Conservation (phyloP, 2,797 vertebrate species). For the Antrozous pallidus region DNA sequence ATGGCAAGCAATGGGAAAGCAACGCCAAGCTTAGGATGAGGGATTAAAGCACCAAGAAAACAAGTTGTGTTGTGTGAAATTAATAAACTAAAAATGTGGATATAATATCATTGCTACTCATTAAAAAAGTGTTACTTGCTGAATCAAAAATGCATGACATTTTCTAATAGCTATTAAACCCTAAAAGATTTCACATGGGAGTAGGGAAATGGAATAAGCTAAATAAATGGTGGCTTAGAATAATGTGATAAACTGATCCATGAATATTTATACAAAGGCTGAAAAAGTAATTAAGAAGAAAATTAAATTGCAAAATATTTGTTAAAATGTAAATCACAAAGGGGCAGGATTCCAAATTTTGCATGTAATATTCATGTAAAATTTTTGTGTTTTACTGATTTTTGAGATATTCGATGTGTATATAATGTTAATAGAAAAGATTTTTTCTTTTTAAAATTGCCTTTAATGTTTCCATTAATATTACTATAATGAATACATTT, state of each 20-base stretch:
- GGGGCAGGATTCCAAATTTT: not conserved
- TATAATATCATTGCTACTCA: not conserved
- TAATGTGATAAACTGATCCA: not conserved
- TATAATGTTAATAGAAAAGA: not conserved
- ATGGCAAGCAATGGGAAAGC: not conserved
- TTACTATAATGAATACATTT: not conserved
- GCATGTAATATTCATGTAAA: not conserved
- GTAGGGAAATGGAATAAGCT: not conserved
- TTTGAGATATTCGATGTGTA: not conserved
- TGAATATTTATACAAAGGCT: not conserved
- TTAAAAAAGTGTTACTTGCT: not conserved
- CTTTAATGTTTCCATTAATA: not conserved
- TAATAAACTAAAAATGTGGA: not conserved
- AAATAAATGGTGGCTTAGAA: not conserved
- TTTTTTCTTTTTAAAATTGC: not conserved
- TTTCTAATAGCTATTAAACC: not conserved
- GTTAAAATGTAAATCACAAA: not conserved
- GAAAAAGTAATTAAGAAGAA: not conserved
- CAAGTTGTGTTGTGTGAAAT: not conserved
- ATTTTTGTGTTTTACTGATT: not conserved
- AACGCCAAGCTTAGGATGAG: not conserved
- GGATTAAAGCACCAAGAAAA: not conserved
- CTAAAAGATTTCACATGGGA: not conserved
- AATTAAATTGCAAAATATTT: not conserved
- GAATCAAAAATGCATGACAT: not conserved